phyloP scores from a whole-genome alignment of 2,113 vertebrate genomes.

The Scolopax mira region DNA sequence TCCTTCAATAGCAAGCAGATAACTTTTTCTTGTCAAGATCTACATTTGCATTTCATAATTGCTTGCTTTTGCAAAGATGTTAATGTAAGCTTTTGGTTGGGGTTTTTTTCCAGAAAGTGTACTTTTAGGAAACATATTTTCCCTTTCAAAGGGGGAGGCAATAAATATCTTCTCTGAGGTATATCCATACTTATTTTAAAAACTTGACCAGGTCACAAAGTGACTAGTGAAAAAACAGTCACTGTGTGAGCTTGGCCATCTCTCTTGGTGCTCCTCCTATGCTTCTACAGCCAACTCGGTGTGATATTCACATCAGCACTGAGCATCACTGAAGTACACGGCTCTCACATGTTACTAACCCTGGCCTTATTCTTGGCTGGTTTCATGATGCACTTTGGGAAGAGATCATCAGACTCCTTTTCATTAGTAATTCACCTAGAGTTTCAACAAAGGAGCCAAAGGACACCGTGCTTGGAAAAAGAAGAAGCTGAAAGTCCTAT shows the following conservation, averaged over 20 bases:
- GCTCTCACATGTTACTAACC: not conserved
- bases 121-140: not conserved
- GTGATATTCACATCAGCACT: not conserved
- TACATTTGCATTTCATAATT: not conserved
- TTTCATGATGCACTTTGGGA: not conserved
- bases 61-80: not conserved
- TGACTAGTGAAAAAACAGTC: not conserved
- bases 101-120: not conserved
- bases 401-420: constrained; percentile 16
- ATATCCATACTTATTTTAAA: not conserved
- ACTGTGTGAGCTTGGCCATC: not conserved
- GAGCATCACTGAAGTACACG: not conserved
- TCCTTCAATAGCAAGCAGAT: not conserved
- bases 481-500: not conserved
- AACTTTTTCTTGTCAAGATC: not conserved
- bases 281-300: not conserved
- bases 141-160: not conserved
- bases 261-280: not conserved
- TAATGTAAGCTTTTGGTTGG: not conserved
- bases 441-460: constrained; percentile 4
- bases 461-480: not conserved
- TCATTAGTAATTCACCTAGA: not conserved
- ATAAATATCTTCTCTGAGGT: not conserved
- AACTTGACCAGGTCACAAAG: not conserved
- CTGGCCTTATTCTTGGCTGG: not conserved